Evolutionary conservation across 2,888 invertebrate genomes (phyloP), one percentile per base, ranked within the genome.

Genomic region (Herminia tarsipennalis): DNA sequence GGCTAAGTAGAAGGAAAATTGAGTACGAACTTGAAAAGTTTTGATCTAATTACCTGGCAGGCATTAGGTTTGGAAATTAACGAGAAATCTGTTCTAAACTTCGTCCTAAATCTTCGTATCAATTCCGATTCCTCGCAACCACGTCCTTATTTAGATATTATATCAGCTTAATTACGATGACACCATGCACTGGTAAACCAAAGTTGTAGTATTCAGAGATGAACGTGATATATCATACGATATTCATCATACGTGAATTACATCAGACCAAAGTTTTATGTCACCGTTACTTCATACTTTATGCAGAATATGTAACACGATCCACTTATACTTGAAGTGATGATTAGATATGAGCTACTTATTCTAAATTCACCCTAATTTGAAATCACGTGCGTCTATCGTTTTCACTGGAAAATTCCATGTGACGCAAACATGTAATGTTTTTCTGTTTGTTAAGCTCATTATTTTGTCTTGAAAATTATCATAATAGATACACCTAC

Each of bases 281-380:
- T 20, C 24, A 46, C 35, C 30, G 35, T 46, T 46, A 30, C 39
- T 22, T 36, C n/a, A 30, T 30, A 30, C 3, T 12, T 3, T 18
- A 40, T 14, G 1, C 13, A 24, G 25, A 16, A 38, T 27, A 33
- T 17, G n/a, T 33, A 20, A 20, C 9, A 25, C 1, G 8, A 1
- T 17, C 5, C 17, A 37, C n/a, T 5, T 20, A 14, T 10, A 30
- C 35, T 40, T 46, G 35, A 40, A 9, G 40, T 25, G 12, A 30
- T 27, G 22, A 29, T 34, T 4, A 18, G 17, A 35, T 10, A 29
- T 25, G 2, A 8, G 6, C 10, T 20, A 18, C 22, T 25, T 46
- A 46, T 40, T 39, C 14, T 12, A 29, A 34, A 29, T 37, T 25
- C 30, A 24, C 10, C 39, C 22, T 12, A 25, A 45, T 38, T 38